A percentile compares a stretch with the other conserved stretches of the same genome.
Evolutionary conservation across 2,888 invertebrate species (phyloP).

Genomic region (Incurvaria masculella): DNA sequence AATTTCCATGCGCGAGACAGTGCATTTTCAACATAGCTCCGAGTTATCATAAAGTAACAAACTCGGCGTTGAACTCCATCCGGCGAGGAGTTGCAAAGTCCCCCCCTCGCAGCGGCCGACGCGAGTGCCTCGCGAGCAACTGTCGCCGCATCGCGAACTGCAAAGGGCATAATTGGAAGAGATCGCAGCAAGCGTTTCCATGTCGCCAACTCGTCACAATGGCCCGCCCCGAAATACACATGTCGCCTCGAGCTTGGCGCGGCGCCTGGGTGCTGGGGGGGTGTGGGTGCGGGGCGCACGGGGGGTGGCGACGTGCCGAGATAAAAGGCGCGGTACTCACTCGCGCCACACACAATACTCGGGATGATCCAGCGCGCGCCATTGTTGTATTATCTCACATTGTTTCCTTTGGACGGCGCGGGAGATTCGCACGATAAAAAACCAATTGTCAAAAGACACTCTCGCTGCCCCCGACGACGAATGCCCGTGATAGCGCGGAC

Average conservation of each 20-base stretch:
- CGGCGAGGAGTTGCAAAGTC: too few species aligned
- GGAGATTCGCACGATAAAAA: constrained; percentile 1
- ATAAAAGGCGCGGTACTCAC: constrained; percentile 14
- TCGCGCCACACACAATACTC: constrained; percentile 15
- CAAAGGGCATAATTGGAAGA: constrained; percentile 5
- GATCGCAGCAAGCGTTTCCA: neutral
- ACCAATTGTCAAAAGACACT: constrained; percentile 1
- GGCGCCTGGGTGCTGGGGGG: neutral
- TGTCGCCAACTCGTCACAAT: neutral
- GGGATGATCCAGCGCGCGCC: constrained; percentile 16
- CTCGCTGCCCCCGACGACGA: neutral
- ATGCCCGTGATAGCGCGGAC: neutral
- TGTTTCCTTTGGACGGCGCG: constrained; percentile 15
- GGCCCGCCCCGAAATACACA: neutral
- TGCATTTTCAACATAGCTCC: too few species aligned
- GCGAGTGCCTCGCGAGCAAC: neutral
- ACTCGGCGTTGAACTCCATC: too few species aligned
- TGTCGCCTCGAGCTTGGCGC: neutral
- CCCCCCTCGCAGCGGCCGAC: too few species aligned
- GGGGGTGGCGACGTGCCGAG: constrained; percentile 12
- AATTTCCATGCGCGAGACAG: too few species aligned
- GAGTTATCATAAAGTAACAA: too few species aligned
- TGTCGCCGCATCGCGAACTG: neutral
- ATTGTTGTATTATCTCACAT: constrained; percentile 18
- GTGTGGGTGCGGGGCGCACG: neutral